phyloP scores from a whole-genome alignment of 1,140 invertebrate genomes.

The Sinonovacula constricta region DNA sequence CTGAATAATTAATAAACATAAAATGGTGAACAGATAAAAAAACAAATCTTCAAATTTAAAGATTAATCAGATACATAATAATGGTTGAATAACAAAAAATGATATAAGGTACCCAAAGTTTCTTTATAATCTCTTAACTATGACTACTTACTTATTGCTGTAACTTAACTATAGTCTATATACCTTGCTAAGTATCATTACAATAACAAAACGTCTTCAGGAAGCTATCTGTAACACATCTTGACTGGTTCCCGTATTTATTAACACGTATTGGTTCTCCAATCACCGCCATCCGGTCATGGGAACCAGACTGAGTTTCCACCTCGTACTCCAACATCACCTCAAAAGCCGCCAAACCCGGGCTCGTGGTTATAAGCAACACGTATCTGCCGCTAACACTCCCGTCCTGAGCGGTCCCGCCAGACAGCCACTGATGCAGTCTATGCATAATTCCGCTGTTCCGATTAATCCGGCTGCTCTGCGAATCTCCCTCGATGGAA shows the following conservation, averaged over 20 bases:
- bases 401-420: conserved; percentile 55
- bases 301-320: conserved; percentile 11
- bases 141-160: too few relatives aligned
- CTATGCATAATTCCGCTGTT: neutral
- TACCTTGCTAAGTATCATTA: too few relatives aligned
- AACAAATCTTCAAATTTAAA: too few relatives aligned
- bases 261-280: conserved; percentile 74
- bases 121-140: too few relatives aligned
- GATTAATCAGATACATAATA: too few relatives aligned
- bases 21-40: too few relatives aligned
- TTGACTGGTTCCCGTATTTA: conserved; percentile 70
- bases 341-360: conserved; percentile 73
- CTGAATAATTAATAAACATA: too few relatives aligned
- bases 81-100: too few relatives aligned
- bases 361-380: conserved; percentile 66
- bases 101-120: too few relatives aligned
- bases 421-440: neutral
- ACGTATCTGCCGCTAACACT: conserved; percentile 37
- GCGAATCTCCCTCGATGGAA: conserved; percentile 49
- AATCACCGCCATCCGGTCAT: conserved; percentile 54
- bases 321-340: conserved; percentile 51
- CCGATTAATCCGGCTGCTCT: neutral
- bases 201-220: conserved; percentile 73
- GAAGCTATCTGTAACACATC: conserved; percentile 65
- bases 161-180: too few relatives aligned